These are phyloP conservation scores for Aleiodes testaceus DNA, from an alignment of 2,888 invertebrate species.

Conservation along the genomic window DNA sequence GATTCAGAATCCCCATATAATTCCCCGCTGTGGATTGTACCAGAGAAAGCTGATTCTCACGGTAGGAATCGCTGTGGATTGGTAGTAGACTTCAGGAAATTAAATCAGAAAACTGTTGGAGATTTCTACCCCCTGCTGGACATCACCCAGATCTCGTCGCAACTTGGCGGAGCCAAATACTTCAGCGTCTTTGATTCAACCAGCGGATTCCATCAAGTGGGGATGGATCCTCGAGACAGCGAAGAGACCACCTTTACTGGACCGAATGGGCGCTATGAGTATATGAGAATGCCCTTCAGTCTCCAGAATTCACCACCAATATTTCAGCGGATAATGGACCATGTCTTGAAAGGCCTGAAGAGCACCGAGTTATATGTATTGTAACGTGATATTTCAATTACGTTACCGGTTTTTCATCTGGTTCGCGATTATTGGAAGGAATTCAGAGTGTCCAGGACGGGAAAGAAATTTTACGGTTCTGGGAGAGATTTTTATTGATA, in stretches of 20 bases:
- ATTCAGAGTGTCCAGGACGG: no score
- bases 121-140: slow-evolving; percentile 52
- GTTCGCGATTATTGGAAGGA: no score
- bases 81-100: slow-evolving; percentile 53
- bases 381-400: no score
- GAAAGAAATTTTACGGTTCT: no score
- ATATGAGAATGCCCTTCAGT: slow-evolving; percentile 38
- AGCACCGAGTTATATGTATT: no score
- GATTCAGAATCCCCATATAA: slow-evolving; percentile 49
- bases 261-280: slow-evolving; percentile 37
- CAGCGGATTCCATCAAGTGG: slow-evolving; percentile 51
- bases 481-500: no score
- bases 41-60: slow-evolving; percentile 50
- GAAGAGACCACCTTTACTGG: slow-evolving; percentile 47
- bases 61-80: slow-evolving; percentile 48
- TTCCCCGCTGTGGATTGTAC: slow-evolving; percentile 49
- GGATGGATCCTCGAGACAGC: slow-evolving; percentile 30
- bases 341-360: slow-evolving; percentile 18
- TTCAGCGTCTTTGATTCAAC: slow-evolving; percentile 51
- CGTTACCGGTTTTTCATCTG: no score
- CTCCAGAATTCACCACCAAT: slow-evolving; percentile 32
- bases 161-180: slow-evolving; percentile 49
- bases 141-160: slow-evolving; percentile 51
- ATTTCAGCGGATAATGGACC: slow-evolving; percentile 37
- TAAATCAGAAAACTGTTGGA: slow-evolving; percentile 52